These are phyloP conservation scores for Xenopus petersii DNA, from an alignment of 2,797 vertebrate species.

Conservation along the genomic window DNA sequence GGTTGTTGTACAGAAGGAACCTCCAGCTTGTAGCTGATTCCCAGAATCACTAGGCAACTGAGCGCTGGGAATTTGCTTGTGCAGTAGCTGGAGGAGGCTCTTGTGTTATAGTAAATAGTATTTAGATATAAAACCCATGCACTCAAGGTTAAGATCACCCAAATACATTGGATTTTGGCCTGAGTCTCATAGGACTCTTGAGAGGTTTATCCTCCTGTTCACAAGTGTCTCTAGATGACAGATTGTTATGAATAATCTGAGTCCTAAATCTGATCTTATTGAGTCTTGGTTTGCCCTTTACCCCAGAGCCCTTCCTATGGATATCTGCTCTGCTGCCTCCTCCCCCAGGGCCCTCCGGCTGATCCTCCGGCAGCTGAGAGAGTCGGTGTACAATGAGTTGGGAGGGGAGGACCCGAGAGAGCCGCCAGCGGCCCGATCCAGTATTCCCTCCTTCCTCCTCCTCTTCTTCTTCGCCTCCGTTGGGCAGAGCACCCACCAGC, in stretches of 20 bases:
- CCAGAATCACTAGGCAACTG: too few relatives aligned
- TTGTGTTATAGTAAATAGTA: too few relatives aligned
- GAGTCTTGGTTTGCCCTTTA: conserved; percentile 74
- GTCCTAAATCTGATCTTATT: conserved; percentile 75
- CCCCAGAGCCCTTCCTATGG: conserved; percentile 68
- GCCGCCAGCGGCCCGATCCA: conserved; percentile 69
- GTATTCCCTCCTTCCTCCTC: not conserved
- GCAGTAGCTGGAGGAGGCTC: too few relatives aligned
- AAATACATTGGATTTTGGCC: conserved; percentile 81
- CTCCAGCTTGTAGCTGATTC: too few relatives aligned
- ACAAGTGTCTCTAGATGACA: conserved; percentile 64
- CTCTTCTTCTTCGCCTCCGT: conserved; percentile 44
- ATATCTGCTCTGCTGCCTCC: conserved; percentile 59
- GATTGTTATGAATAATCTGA: conserved; percentile 79
- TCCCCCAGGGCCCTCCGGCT: conserved; percentile 56
- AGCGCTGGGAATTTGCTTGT: too few relatives aligned
- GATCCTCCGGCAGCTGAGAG: conserved; percentile 56
- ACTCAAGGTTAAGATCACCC: conserved; percentile 57
- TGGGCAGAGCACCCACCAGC: conserved; percentile 74
- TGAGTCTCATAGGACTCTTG: conserved; percentile 66
- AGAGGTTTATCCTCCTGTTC: conserved; percentile 61
- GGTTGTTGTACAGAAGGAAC: not conserved
- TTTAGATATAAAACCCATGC: too few relatives aligned
- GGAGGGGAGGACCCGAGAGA: conserved; percentile 77
- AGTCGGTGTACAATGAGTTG: conserved; percentile 72